Conservation (phyloP, 53 echinoderm and acorn worm species). For the Glandiceps talaboti region DNA sequence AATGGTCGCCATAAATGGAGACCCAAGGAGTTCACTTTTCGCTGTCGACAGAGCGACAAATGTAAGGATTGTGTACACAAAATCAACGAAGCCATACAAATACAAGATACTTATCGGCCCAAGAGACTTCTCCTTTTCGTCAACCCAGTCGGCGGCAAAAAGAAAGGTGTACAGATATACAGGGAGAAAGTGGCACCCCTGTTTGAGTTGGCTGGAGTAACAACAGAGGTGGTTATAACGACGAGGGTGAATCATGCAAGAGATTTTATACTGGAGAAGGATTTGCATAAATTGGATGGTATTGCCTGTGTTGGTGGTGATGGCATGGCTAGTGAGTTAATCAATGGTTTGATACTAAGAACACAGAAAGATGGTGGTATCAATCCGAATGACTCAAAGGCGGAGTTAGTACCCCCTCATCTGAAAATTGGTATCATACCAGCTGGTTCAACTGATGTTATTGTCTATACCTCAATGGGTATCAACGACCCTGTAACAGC, state of each 20-base stretch:
- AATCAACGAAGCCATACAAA: too few species aligned
- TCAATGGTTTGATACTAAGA: conserved; percentile 42
- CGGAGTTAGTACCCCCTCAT: conserved; percentile 36
- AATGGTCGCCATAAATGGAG: too few species aligned
- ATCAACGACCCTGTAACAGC: conserved; percentile 43
- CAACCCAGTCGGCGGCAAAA: conserved; percentile 79
- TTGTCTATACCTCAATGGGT: too few species aligned
- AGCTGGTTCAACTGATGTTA: too few species aligned
- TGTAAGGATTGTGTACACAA: too few species aligned
- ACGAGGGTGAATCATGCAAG: too few species aligned
- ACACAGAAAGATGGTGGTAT: conserved; percentile 50
- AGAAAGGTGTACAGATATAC: conserved; percentile 46
- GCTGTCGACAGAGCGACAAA: too few species aligned
- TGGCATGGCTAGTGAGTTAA: conserved; percentile 31
- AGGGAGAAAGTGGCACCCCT: conserved; percentile 47
- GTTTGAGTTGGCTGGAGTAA: conserved; percentile 54
- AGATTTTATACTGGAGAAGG: too few species aligned
- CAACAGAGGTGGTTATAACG: conserved; percentile 55
- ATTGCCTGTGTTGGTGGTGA: conserved; percentile 58
- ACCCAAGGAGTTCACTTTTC: too few species aligned
- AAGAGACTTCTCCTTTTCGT: conserved; percentile 56
- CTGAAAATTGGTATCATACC: conserved; percentile 81
- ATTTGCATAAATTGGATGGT: too few species aligned
- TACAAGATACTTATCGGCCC: conserved; percentile 49
- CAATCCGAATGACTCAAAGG: conserved; percentile 36